Base-by-base conservation (phyloP, 1,140 invertebrate genomes). In the Brachionus calyciflorus region DNA sequence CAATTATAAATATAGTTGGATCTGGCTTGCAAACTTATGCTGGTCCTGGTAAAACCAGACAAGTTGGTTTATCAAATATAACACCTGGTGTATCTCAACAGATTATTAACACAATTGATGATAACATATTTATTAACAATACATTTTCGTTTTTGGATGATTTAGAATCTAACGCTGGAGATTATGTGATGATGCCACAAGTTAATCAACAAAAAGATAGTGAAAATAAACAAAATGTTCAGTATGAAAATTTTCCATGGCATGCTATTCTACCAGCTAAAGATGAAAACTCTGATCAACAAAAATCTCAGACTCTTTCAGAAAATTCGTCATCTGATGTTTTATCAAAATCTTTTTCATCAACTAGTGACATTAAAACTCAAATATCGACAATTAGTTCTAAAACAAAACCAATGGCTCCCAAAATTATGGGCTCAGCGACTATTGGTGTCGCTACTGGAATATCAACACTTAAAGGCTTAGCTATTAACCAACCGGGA, bases 131-230 rank as follows among this genome's bases (percentile, higher is more conserved):
- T 55, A 73, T 73, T 5, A 73, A 55, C 24, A 51, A 73, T 41
- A 73, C 69, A 24, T 73, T 73, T 41, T 73, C 69, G 1, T 73
- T 73, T 41, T 55, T 73, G 69, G 69, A 73, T 40, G 69, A 73
- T 12, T 55, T 73, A 21, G 69, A 73, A 17, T 51, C 46, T 7
- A 49, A 73, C 19, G 24, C 17, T 21, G 69, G 69, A 2, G 69
- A 73, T 37, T 41, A 24, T 17, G 9, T 33, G 21, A 44, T 40
- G 28, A 63, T n/a, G 3, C 37, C 41, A 2, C 41, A 44, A 6
- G 40, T 30, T 44, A n/a, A n/a, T n/a, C n/a, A n/a, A n/a, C 3
- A 9, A 14, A 4, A 17, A 28, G 17, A 37, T 3, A 30, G 30
- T 17, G 21, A 73, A 41, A 73, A 41, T 40, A 30, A 49, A n/a